A percentile compares a stretch with the other conserved stretches of the same genome.
Conservation (phyloP, 1,140 invertebrate genomes). For the Mycetomoellerius zeteki region DNA sequence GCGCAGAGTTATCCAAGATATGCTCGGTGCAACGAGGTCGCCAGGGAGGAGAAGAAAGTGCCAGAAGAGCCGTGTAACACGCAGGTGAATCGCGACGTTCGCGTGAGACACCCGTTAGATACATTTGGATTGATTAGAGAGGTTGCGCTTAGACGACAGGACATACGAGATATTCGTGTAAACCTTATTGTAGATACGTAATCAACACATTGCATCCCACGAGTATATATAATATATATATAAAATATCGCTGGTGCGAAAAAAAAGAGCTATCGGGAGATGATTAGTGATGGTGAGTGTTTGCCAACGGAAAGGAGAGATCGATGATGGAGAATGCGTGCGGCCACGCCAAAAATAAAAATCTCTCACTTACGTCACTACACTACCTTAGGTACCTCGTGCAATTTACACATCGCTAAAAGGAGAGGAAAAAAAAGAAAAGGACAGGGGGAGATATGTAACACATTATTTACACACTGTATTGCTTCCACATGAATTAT, state of each 20-base stretch:
- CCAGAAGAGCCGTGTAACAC: conserved; percentile 30
- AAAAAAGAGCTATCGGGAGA: background rate
- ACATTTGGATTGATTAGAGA: conserved; percentile 7
- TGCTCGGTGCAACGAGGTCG: background rate
- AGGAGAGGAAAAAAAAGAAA: conserved; percentile 19
- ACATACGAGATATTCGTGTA: conserved; percentile 44
- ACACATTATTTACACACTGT: conserved; percentile 72
- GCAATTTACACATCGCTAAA: conserved; percentile 63
- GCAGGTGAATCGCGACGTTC: conserved; percentile 18
- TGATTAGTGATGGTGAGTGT: conserved; percentile 4
- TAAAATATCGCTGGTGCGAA: background rate
- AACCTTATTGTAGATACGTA: conserved; percentile 57
- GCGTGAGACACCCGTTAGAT: conserved; percentile 15
- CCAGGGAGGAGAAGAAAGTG: conserved; percentile 7
- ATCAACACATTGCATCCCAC: conserved; percentile 37
- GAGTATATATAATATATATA: background rate
- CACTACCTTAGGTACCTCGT: conserved; percentile 52
- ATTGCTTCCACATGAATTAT: conserved; percentile 75
- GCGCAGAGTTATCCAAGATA: background rate
- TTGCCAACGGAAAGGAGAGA: conserved; percentile 2
- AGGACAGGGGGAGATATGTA: conserved; percentile 62
- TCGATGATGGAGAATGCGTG: conserved; percentile 25
- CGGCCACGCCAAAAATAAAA: conserved; percentile 52
- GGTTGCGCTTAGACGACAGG: conserved; percentile 42
- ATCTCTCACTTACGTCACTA: conserved; percentile 49